Evolutionary conservation across 2,797 vertebrate genomes (phyloP).

Genomic region (Poeciliopsis infans): DNA sequence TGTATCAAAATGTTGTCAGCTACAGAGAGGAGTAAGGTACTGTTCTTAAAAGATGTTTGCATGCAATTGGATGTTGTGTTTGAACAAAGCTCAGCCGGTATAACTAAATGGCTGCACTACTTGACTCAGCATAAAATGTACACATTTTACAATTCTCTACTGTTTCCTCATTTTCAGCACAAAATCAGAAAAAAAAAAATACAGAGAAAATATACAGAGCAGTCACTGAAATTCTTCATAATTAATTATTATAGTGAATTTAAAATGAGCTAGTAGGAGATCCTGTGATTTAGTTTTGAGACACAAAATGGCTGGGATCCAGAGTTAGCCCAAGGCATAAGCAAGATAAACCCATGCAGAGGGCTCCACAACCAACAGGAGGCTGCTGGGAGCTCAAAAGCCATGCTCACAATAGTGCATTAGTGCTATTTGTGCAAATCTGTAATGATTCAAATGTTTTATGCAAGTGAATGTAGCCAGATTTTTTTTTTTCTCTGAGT

Average conservation of each 20-base stretch:
- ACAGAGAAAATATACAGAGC: slow-evolving; percentile 13
- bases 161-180: slow-evolving; percentile 36
- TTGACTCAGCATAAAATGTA: slow-evolving; percentile 83
- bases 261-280: slow-evolving; percentile 48
- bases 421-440: not conserved
- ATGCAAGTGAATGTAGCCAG: not conserved
- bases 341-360: not conserved
- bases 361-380: not conserved
- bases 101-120: slow-evolving; percentile 81
- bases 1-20: slow-evolving; percentile 80
- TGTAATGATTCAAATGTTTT: not conserved
- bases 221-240: slow-evolving; percentile 47
- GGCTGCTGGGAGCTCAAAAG: not conserved
- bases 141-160: slow-evolving; percentile 40
- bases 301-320: slow-evolving; percentile 7
- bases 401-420: not conserved
- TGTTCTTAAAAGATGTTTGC: slow-evolving; percentile 66
- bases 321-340: not conserved
- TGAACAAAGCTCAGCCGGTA: slow-evolving; percentile 92
- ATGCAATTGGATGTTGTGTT: slow-evolving; percentile 63
- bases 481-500: not conserved
- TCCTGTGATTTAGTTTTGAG: slow-evolving; percentile 7
- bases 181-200: slow-evolving; percentile 29
- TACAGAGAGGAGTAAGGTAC: slow-evolving; percentile 88
- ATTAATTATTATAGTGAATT: slow-evolving; percentile 65